Base-by-base conservation (phyloP, 2,888 invertebrate species). In the Cordylochernes scorpioides region DNA sequence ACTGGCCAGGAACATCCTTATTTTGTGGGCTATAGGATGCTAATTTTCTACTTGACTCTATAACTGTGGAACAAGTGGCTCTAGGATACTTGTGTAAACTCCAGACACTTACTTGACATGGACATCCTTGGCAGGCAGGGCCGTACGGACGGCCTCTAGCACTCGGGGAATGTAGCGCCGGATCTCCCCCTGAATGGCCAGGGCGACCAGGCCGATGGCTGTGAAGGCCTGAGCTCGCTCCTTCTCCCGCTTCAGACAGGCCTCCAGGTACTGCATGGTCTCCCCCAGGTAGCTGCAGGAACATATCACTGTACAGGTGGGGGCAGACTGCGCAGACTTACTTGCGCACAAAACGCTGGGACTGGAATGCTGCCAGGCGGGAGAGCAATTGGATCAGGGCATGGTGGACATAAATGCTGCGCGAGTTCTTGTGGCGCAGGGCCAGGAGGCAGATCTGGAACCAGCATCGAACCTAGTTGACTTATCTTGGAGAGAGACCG, bases 361-460 rank as follows among this genome's bases (percentile, higher is more conserved):
- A 71, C 49, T 82, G 71, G 46, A 91, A 86, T n/a, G 88, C 82
- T 5, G 86, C 88, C 29, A 91, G 55, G 39, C 88, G 63, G 1
- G 94, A 94, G 34, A 94, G 59, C 27, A 94, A 65, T 21, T 70
- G 68, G 32, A 91, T 62, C 9, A 97, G 54, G 1, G 74, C 69
- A 47, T 78, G 74, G 42, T 88, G 86, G 14, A 88, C 74, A 49
- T 75, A 70, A 4, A 64, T 58, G 28, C 70, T 73, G 43, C 71
- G 67, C 0, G 71, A 67, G 29, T 41, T 45, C 33, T 73, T 63
- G 45, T 82, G 77, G 22, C 67, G 65, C 55, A 88, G 62, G 3
- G 82, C 71, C 55, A 73, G 67, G 47, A 45, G 43, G 40, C 54
- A 55, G 17, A 58, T 46, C 51, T 55, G 34, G 5, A 41, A 38